phyloP scores from a whole-genome alignment of 2,888 invertebrate genomes.

The Syritta pipiens region DNA sequence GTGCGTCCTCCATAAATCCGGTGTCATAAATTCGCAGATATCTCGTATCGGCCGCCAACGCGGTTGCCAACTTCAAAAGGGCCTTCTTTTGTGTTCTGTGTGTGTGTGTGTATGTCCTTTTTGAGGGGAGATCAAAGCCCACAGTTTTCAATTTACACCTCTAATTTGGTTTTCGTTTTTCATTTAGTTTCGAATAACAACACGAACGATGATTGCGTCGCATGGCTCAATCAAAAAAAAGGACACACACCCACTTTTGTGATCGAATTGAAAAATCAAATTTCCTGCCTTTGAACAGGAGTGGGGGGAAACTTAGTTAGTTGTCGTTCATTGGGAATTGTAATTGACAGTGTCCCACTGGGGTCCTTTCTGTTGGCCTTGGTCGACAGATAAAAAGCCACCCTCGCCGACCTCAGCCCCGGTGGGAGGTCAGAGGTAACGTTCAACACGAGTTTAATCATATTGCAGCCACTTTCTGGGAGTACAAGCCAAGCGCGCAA shows the following conservation, averaged over 20 bases:
- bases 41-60: too few relatives aligned
- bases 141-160: slow-evolving; percentile 49
- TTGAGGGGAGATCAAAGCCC: slow-evolving; percentile 24
- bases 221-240: slow-evolving; percentile 21
- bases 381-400: background rate
- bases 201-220: background rate
- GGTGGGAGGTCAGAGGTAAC: slow-evolving; percentile 8
- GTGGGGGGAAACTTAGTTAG: slow-evolving; percentile 33
- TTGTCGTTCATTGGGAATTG: slow-evolving; percentile 26
- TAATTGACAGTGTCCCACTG: slow-evolving; percentile 23
- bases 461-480: slow-evolving; percentile 38
- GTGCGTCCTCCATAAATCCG: slow-evolving; percentile 40
- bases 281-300: slow-evolving; percentile 39
- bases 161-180: slow-evolving; percentile 43
- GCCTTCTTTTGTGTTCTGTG: background rate
- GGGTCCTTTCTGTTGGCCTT: background rate
- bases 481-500: slow-evolving; percentile 31
- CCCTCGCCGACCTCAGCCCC: too few relatives aligned
- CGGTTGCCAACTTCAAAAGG: background rate
- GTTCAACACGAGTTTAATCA: slow-evolving; percentile 52
- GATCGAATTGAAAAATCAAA: slow-evolving; percentile 54
- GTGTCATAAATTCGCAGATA: too few relatives aligned
- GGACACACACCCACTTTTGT: slow-evolving; percentile 25
- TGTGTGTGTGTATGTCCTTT: background rate
- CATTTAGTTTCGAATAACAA: background rate